Evolutionary conservation across 1,140 invertebrate genomes (phyloP).

Genomic region (Drosophila orena): DNA sequence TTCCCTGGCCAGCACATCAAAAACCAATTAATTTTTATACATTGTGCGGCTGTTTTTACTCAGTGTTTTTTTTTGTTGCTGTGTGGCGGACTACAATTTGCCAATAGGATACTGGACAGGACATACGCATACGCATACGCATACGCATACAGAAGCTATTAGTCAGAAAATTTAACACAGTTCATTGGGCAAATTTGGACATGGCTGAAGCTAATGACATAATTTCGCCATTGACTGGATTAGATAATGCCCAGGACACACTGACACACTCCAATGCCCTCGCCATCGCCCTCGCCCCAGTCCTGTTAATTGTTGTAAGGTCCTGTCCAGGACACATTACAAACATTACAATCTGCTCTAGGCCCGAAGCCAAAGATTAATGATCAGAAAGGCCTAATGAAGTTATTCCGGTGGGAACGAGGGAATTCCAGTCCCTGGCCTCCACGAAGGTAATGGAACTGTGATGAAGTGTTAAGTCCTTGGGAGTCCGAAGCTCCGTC

Average conservation of each 20-base stretch:
- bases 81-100: constrained; percentile 32
- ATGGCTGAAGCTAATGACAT: constrained; percentile 68
- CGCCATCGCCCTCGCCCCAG: neutral
- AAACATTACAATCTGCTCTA: constrained; percentile 45
- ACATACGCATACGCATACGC: constrained; percentile 45
- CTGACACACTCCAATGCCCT: neutral
- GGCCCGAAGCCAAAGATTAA: constrained; percentile 58
- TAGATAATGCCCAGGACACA: constrained; percentile 51
- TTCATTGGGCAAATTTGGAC: constrained; percentile 73
- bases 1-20: constrained; percentile 46
- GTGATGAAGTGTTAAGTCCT: constrained; percentile 19
- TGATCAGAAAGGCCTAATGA: constrained; percentile 70
- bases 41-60: constrained; percentile 20
- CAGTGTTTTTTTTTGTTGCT: constrained; percentile 10
- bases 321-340: constrained; percentile 45
- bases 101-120: constrained; percentile 35
- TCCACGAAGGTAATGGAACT: constrained; percentile 14
- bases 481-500: constrained; percentile 27
- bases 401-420: constrained; percentile 4
- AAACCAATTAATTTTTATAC: constrained; percentile 77
- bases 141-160: constrained; percentile 66
- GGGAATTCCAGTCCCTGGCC: neutral
- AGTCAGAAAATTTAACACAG: constrained; percentile 74
- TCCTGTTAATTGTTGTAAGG: constrained; percentile 62
- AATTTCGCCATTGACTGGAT: constrained; percentile 68